phyloP scores from a whole-genome alignment of 1,140 invertebrate species.

The Zaprionus lachaisei region DNA sequence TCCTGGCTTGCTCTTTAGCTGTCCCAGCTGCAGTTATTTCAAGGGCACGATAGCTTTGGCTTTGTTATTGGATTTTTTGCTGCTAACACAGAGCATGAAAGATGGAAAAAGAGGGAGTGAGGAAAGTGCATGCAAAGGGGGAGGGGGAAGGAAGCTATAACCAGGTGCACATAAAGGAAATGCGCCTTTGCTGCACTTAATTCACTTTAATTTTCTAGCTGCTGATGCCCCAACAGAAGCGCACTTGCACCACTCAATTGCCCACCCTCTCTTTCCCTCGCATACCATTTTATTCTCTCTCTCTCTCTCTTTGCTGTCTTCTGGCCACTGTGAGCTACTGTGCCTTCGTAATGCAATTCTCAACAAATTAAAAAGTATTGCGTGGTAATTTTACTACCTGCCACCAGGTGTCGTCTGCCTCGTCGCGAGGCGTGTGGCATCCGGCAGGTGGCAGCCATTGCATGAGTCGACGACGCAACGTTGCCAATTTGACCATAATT shows the following conservation, averaged over 20 bases:
- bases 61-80: conserved; percentile 1
- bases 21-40: neutral
- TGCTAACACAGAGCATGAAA: neutral
- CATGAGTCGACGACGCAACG: neutral
- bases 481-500: conserved; percentile 32
- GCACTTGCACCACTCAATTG: conserved; percentile 25
- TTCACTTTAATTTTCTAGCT: conserved; percentile 58
- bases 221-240: conserved; percentile 13
- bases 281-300: neutral
- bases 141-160: neutral
- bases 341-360: conserved; percentile 61
- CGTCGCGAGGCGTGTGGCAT: neutral
- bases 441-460: conserved; percentile 2
- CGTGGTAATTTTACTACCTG: conserved; percentile 42
- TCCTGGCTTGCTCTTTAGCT: neutral
- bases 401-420: neutral
- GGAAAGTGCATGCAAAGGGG: no score
- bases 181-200: conserved; percentile 54
- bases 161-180: neutral
- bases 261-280: neutral
- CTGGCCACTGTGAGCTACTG: neutral
- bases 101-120: neutral
- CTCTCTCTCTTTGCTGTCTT: no score
- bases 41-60: conserved; percentile 8
- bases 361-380: conserved; percentile 77